These are phyloP conservation scores for Macrosteles quadrilineatus DNA, from an alignment of 1,140 invertebrate genomes.

Conservation along the genomic window DNA sequence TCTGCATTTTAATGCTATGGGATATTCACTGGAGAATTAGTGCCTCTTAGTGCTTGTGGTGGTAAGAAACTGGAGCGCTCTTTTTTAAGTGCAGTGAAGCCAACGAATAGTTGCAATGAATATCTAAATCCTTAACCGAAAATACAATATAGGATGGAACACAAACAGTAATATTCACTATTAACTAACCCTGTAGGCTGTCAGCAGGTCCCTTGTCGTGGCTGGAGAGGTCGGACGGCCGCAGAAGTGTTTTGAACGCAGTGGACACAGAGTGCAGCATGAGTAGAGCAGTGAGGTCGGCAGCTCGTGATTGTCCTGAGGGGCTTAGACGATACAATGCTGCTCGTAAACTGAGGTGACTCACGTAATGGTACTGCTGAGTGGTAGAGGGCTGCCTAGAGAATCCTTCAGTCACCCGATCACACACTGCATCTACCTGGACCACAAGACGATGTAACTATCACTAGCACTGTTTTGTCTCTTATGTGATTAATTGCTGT, in stretches of 20 bases:
- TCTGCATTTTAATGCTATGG: too few relatives aligned
- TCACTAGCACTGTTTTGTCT: too few relatives aligned
- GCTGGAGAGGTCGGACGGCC: constrained; percentile 74
- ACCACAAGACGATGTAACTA: too few relatives aligned
- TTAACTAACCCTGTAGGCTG: constrained; percentile 62
- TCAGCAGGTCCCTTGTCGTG: constrained; percentile 85
- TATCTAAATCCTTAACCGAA: background rate
- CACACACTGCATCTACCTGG: constrained; percentile 72
- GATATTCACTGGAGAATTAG: too few relatives aligned
- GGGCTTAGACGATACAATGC: constrained; percentile 58
- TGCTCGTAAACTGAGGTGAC: constrained; percentile 81
- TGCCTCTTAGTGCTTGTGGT: too few relatives aligned
- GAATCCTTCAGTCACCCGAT: constrained; percentile 84
- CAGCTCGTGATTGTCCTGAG: constrained; percentile 66
- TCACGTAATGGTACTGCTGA: constrained; percentile 84
- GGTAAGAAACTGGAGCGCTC: too few relatives aligned
- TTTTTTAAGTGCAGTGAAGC: too few relatives aligned
- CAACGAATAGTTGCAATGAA: background rate
- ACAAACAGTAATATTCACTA: background rate
- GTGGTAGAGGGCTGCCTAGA: constrained; percentile 75
- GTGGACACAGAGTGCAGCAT: constrained; percentile 82
- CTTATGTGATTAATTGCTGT: too few relatives aligned
- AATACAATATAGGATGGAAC: background rate
- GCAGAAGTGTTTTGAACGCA: constrained; percentile 78
- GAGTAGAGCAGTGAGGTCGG: constrained; percentile 78